Evolutionary conservation across 2,888 invertebrate species (phyloP).

Genomic region (Eilema depressum): DNA sequence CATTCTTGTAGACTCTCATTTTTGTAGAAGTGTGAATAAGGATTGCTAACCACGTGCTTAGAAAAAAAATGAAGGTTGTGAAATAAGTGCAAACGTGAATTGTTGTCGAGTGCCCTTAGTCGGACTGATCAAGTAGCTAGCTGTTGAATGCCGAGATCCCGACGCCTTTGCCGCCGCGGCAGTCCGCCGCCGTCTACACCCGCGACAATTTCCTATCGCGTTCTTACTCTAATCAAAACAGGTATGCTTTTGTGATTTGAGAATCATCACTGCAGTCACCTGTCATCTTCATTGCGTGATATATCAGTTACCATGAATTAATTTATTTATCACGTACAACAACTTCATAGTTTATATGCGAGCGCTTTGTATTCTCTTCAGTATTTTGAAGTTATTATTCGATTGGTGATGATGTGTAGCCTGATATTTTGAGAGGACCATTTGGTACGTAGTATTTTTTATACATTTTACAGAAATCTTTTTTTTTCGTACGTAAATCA

Average conservation of each 20-base stretch:
- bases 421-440: constrained; percentile 19
- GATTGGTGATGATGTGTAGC: constrained; percentile 49
- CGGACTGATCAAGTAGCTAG: constrained; percentile 66
- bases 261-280: constrained; percentile 50
- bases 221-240: constrained; percentile 73
- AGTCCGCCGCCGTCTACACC: constrained; percentile 59
- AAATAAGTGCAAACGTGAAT: constrained; percentile 60
- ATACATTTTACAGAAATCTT: not conserved
- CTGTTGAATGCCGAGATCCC: constrained; percentile 54
- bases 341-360: constrained; percentile 46
- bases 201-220: constrained; percentile 63
- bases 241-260: constrained; percentile 71
- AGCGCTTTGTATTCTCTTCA: constrained; percentile 35
- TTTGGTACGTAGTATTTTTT: constrained; percentile 35
- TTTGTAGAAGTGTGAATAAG: constrained; percentile 34
- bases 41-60: constrained; percentile 49
- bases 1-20: constrained; percentile 40
- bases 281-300: constrained; percentile 52
- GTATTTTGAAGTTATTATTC: constrained; percentile 49
- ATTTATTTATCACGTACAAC: constrained; percentile 55
- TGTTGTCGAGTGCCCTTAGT: constrained; percentile 68
- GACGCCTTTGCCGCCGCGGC: constrained; percentile 58
- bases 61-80: constrained; percentile 67
- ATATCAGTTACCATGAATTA: constrained; percentile 60
- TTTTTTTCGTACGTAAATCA: not conserved